A percentile compares a stretch with the other conserved stretches of the same genome.
phyloP scores from a whole-genome alignment of 2,797 vertebrate genomes.

The Chaetophractus vellerosus region DNA sequence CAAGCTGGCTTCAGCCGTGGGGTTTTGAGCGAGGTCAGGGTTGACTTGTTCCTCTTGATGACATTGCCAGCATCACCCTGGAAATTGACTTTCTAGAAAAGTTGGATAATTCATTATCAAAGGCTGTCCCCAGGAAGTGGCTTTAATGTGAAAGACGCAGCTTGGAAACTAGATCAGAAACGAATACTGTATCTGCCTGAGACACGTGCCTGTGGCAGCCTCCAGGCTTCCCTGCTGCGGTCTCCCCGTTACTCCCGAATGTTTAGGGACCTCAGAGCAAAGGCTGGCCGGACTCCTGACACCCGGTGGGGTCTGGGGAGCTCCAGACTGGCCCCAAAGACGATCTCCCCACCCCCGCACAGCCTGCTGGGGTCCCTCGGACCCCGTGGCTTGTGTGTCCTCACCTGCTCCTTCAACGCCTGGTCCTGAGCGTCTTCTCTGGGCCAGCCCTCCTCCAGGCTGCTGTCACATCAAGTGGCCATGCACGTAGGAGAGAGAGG shows the following conservation, averaged over 20 bases:
- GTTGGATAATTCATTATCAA: too few species aligned
- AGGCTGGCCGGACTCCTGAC: too few species aligned
- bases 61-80: neutral
- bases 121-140: neutral
- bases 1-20: rapidly evolving
- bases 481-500: rapidly evolving
- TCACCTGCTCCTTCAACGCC: too few species aligned
- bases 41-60: neutral
- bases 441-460: neutral
- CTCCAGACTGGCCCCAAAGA: neutral
- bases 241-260: rapidly evolving
- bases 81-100: neutral
- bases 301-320: neutral
- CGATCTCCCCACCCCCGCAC: neutral
- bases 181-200: neutral
- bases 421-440: too few species aligned
- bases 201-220: neutral
- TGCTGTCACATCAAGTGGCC: rapidly evolving
- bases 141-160: neutral
- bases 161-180: neutral
- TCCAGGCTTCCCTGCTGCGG: rapidly evolving
- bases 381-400: too few species aligned
- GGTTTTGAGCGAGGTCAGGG: neutral
- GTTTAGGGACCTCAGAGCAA: neutral
- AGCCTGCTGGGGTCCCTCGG: neutral